These are phyloP conservation scores for Psittacara wagleri DNA, from an alignment of 2,113 vertebrate genomes.

Conservation along the genomic window DNA sequence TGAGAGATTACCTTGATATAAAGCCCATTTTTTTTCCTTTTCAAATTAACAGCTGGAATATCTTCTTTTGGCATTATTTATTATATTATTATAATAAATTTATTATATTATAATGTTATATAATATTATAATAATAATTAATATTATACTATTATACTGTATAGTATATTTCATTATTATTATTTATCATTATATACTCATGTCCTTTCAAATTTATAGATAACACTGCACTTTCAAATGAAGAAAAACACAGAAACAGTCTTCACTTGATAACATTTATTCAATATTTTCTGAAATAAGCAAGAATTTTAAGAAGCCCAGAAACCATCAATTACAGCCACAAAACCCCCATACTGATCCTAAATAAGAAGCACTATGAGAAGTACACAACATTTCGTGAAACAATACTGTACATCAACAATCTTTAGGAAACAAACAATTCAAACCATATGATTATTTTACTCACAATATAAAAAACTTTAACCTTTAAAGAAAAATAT, in stretches of 20 bases:
- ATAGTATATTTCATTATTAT: neutral
- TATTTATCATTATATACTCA: neutral
- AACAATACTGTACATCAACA: conserved; percentile 61
- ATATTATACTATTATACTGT: too few species aligned
- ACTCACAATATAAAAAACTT: conserved; percentile 76
- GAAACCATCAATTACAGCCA: conserved; percentile 78
- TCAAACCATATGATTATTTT: conserved; percentile 65
- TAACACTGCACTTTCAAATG: neutral
- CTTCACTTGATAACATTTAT: conserved; percentile 83
- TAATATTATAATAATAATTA: too few species aligned
- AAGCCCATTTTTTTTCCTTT: neutral
- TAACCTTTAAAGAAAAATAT: conserved; percentile 73
- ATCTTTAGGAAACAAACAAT: conserved; percentile 70
- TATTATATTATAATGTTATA: too few species aligned
- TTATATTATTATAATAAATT: neutral
- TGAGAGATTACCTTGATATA: neutral
- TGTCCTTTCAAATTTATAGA: neutral
- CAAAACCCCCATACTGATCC: conserved; percentile 64
- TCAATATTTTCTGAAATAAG: conserved; percentile 78
- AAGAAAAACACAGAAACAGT: conserved; percentile 52
- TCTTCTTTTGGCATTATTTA: neutral
- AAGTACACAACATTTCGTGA: conserved; percentile 72
- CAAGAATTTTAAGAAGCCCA: conserved; percentile 77
- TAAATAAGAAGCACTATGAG: conserved; percentile 79
- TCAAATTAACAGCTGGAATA: neutral